A percentile compares a stretch with the other conserved stretches of the same genome.
Conservation (phyloP, 2,888 invertebrate species). For the Diploptera punctata region DNA sequence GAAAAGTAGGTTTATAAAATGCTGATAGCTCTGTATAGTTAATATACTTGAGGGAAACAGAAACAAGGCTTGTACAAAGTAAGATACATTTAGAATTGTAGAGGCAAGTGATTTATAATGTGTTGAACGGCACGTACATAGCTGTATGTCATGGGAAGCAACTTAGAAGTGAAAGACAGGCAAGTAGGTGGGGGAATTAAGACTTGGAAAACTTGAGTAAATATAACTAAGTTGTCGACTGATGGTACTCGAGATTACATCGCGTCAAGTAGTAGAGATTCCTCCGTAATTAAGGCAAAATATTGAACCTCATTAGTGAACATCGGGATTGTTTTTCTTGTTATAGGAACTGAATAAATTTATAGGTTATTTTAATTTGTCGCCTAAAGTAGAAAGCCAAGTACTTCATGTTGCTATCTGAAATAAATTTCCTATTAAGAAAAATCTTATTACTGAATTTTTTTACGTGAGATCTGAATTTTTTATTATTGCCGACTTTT, state of each 20-base stretch:
- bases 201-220: constrained; percentile 33
- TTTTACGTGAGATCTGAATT: too few relatives aligned
- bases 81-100: too few relatives aligned
- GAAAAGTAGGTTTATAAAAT: too few relatives aligned
- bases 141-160: constrained; percentile 10
- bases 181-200: constrained; percentile 21
- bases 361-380: constrained; percentile 20
- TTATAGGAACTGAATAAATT: neutral
- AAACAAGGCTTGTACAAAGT: too few relatives aligned
- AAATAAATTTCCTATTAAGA: too few relatives aligned
- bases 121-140: neutral
- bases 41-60: too few relatives aligned
- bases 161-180: neutral
- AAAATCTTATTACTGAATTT: too few relatives aligned
- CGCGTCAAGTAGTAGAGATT: constrained; percentile 17
- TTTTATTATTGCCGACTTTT: too few relatives aligned
- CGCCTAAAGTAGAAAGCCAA: neutral
- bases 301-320: constrained; percentile 35
- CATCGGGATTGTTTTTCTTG: constrained; percentile 29
- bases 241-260: constrained; percentile 24
- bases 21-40: too few relatives aligned
- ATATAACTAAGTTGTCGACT: constrained; percentile 32
- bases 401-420: too few relatives aligned
- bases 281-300: constrained; percentile 35
- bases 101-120: constrained; percentile 1